Evolutionary conservation across 2,113 vertebrate species (phyloP), one percentile per base, ranked within the genome.

Genomic region (Scatophagus argus): DNA sequence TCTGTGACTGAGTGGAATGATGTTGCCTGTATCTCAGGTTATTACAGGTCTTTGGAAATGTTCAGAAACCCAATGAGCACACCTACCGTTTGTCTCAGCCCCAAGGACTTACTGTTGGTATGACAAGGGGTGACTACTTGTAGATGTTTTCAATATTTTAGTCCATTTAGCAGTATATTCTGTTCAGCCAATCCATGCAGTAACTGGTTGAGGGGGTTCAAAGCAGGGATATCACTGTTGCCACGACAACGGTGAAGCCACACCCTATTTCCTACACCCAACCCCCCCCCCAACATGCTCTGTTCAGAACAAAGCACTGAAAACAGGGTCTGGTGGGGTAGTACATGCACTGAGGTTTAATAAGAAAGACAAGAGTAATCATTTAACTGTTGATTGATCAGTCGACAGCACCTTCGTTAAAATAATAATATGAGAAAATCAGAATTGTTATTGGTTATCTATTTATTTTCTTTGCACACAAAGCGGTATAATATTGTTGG

Each of bases 211-310:
- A 80, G 51, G 44, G 63, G 69, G 65, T 80, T 87, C 82, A 87
- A 76, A 86, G 62, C 71, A 67, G 63, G 34, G 66, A 74, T 87
- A 72, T 88, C 79, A 85, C 76, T 79, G 89, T 92, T 92, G 76
- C 92, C 85, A 91, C 91, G 90, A 89, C 90, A 91, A 93, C 93
- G 81, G 74, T 8, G 31, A 90, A 87, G 64, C 84, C 88, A 90
- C 88, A 89, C 86, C 91, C 79, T 74, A 39, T 85, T 74, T 79
- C 32, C 74, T 61, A 13, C 43, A 9, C 84, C 81, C 87, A 82
- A 80, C 77, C 88, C 76, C 77, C 88, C 76, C 81, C 82, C 81
- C 81, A 81, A 73, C 77, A 43, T 65, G 61, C 70, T 66, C 9
- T 2, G 38, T 51, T 73, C 64, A 47, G 39, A 83, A 74, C 75